phyloP scores from a whole-genome alignment of 2,888 invertebrate species.

The Ceratothoa steindachneri region DNA sequence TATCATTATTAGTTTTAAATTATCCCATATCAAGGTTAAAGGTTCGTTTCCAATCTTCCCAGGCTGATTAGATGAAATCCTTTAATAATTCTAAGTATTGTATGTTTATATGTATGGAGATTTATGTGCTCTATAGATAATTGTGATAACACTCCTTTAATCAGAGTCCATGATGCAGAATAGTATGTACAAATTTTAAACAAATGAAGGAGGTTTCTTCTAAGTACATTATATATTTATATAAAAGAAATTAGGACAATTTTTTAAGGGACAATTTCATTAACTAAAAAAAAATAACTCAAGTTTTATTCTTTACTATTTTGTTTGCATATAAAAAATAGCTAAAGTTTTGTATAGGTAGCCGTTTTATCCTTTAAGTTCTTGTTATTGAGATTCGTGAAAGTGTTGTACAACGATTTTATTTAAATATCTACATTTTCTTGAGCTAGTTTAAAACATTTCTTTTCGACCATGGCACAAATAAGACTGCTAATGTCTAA shows the following conservation, averaged over 20 bases:
- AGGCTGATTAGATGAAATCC: neutral
- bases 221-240: slow-evolving; percentile 3
- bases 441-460: neutral
- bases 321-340: neutral
- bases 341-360: neutral
- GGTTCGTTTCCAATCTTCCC: neutral
- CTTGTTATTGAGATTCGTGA: neutral
- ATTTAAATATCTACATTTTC: neutral
- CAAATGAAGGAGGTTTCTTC: neutral
- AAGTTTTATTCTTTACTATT: neutral
- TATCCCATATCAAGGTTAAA: neutral
- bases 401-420: neutral
- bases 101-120: slow-evolving; percentile 5
- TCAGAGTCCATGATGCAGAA: neutral
- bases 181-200: slow-evolving; percentile 7
- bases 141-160: neutral
- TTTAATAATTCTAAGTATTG: neutral
- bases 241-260: too few relatives aligned
- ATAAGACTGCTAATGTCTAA: neutral
- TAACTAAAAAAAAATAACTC: neutral
- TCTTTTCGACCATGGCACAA: neutral
- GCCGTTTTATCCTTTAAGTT: neutral
- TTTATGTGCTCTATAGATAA: neutral
- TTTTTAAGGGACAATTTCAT: too few relatives aligned
- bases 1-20: neutral